Conservation (phyloP, 2,113 vertebrate genomes). For the Burhinus oedicnemus region DNA sequence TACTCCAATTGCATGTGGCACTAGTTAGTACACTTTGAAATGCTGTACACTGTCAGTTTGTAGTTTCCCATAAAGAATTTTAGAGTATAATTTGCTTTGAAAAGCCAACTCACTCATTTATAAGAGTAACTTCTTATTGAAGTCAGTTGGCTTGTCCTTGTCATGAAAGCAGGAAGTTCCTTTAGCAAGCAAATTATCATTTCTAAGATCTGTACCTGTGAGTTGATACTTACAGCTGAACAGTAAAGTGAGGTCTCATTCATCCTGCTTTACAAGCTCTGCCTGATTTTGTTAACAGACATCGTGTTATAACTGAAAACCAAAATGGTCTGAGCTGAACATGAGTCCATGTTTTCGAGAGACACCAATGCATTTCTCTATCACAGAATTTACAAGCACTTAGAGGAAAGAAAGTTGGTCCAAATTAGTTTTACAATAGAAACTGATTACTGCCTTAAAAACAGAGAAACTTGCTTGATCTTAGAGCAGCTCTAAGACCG, state of each 20-base stretch:
- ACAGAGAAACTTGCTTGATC: not conserved
- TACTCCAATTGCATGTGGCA: not conserved
- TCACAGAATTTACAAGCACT: not conserved
- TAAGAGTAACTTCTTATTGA: not conserved
- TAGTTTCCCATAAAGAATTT: not conserved
- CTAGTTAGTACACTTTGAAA: not conserved
- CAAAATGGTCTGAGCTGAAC: not conserved
- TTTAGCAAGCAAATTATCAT: not conserved
- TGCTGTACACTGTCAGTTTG: not conserved
- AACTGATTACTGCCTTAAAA: not conserved
- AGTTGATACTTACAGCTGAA: not conserved
- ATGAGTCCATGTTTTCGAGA: not conserved
- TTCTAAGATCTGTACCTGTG: not conserved
- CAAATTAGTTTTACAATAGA: not conserved
- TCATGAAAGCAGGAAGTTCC: not conserved
- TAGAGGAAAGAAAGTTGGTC: not conserved
- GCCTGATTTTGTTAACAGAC: not conserved
- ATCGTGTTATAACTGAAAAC: not conserved
- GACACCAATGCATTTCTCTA: accelerated
- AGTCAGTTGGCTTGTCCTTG: not conserved
- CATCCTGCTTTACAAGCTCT: not conserved
- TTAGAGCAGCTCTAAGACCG: not conserved
- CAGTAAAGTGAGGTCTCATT: not conserved
- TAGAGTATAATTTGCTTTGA: not conserved
- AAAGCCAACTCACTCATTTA: not conserved